Evolutionary conservation across 2,113 vertebrate species (phyloP).

Genomic region (Galbula dea): DNA sequence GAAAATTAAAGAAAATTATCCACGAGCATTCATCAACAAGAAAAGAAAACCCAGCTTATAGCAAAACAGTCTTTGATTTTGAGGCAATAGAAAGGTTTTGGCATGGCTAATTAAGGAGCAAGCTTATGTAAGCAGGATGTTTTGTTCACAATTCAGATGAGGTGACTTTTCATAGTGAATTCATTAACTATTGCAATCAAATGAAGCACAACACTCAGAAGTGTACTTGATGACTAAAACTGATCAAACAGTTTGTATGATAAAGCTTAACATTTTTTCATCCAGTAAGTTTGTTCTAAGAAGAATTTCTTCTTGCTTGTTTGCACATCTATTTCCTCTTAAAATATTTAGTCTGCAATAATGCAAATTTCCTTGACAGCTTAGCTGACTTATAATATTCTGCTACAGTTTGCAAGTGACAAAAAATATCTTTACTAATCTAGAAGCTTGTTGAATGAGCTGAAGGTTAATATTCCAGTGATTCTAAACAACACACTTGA

Average conservation of each 20-base stretch:
- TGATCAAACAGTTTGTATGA: not conserved
- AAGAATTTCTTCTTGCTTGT: not conserved
- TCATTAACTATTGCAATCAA: not conserved
- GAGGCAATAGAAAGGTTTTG: not conserved
- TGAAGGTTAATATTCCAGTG: not conserved
- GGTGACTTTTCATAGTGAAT: not conserved
- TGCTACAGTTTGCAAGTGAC: constrained; percentile 13
- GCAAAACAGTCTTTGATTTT: not conserved
- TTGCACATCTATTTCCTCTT: constrained; percentile 28
- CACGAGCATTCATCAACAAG: not conserved
- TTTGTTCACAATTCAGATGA: not conserved
- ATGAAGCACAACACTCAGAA: not conserved
- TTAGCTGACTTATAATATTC: not conserved
- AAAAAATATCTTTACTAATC: not conserved
- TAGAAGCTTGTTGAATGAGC: not conserved
- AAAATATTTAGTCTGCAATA: constrained; percentile 53
- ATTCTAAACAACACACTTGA: not conserved
- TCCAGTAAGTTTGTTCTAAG: not conserved
- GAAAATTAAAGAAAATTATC: not conserved
- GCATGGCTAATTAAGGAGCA: not conserved
- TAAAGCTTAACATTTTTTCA: not conserved
- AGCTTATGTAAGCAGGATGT: not conserved
- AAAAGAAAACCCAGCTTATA: not conserved
- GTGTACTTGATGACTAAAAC: not conserved
- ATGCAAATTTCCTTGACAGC: constrained; percentile 17